Evolutionary conservation across 2,113 vertebrate genomes (phyloP), one percentile per base, ranked within the genome.

Genomic region (Salvelinus namaycush): DNA sequence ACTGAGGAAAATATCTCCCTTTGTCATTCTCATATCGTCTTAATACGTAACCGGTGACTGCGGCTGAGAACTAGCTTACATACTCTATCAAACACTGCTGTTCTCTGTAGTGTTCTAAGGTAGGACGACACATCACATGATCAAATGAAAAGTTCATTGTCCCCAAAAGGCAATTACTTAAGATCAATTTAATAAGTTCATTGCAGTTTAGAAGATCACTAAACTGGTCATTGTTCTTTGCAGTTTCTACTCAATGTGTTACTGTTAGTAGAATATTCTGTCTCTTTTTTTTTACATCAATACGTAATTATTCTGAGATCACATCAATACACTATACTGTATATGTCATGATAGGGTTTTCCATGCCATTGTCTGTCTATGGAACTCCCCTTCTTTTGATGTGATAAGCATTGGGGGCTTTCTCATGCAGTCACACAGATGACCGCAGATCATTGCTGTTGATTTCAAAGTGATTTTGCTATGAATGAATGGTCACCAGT

Each of bases 401-500:
- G 76, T 82, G 73, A 18, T 82, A 69, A 74, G 81, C 16, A 86
- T 87, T 86, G 78, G 84, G 71, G 71, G 48, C 78, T 90, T 84
- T 86, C 72, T 65, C 85, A 84, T 90, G 89, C 86, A 85, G 87
- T 90, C 88, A 87, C 79, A 11, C 31, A 70, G 80, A 80, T 72
- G 76, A 80, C 89, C 76, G 80, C 81, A 88, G 80, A 87, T 85
- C 75, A 44, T 11, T 18, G 74, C 69, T 75, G 44, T 72, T 84
- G 84, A 75, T 89, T 91, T 92, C 90, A 92, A 92, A 93, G 90
- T 84, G 81, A 91, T 85, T 74, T 78, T 74, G 39, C 66, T 51
- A 67, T 81, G 86, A 86, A 93, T 93, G 89, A 94, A 94, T 92
- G 82, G 87, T n/a, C 75, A 74, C 75, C 84, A 91, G 89, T 93